A percentile compares a stretch with the other conserved stretches of the same genome.
phyloP scores from a whole-genome alignment of 2,113 vertebrate genomes.

The Trachemys scripta region DNA sequence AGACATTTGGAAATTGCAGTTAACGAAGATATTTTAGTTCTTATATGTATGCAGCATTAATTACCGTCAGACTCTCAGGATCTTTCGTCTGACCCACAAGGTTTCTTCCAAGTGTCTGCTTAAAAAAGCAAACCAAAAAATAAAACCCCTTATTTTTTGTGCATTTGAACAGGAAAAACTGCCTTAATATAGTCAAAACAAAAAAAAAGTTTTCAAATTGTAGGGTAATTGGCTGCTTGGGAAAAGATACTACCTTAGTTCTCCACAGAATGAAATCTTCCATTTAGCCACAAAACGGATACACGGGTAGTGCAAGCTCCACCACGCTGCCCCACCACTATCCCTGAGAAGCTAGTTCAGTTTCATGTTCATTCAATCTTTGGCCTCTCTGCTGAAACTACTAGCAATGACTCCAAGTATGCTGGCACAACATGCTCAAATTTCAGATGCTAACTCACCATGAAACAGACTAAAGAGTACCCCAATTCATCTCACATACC shows the following conservation, averaged over 20 bases:
- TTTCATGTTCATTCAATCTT: background rate
- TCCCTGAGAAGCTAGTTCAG: background rate
- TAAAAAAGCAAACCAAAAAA: background rate
- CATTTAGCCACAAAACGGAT: background rate
- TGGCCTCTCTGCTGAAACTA: background rate
- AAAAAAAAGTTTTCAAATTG: background rate
- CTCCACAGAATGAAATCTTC: background rate
- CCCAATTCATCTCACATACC: background rate
- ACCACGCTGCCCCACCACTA: background rate
- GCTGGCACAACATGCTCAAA: background rate
- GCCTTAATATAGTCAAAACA: background rate
- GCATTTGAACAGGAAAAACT: background rate
- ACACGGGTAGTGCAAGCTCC: background rate
- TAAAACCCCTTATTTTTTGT: background rate
- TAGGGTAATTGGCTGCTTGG: background rate
- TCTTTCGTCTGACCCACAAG: conserved; percentile 30
- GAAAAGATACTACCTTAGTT: background rate
- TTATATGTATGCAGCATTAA: background rate
- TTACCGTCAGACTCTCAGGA: background rate
- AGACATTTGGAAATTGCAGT: background rate
- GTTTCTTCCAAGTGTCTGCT: background rate
- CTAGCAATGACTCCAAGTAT: background rate
- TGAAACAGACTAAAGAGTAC: background rate
- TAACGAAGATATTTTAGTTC: background rate
- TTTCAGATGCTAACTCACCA: background rate